These are phyloP conservation scores for Olivierus martensii DNA, from an alignment of 1,140 invertebrate species.

Conservation along the genomic window DNA sequence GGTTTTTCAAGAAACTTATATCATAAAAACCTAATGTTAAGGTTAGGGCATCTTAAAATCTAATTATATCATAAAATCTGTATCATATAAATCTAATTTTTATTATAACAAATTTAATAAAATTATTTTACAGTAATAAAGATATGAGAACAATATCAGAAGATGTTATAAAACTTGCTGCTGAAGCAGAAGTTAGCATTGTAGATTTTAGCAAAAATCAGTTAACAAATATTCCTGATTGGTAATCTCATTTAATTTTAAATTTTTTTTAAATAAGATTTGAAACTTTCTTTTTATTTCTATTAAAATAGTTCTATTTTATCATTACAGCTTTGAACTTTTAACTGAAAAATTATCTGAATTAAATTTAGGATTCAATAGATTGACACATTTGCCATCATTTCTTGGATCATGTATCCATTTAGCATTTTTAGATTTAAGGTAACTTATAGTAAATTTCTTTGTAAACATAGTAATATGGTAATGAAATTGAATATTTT, in stretches of 20 bases:
- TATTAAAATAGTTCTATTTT: conserved; percentile 12
- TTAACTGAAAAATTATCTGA: conserved; percentile 45
- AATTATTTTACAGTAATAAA: conserved; percentile 29
- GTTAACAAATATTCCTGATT: conserved; percentile 46
- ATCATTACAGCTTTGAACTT: conserved; percentile 34
- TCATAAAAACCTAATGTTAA: too few relatives aligned
- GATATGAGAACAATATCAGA: conserved; percentile 48
- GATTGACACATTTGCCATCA: conserved; percentile 42
- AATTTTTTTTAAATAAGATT: too few relatives aligned
- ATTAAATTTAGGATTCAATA: conserved; percentile 52
- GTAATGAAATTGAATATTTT: too few relatives aligned
- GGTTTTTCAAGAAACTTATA: too few relatives aligned
- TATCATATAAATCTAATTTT: too few relatives aligned
- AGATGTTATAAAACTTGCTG: conserved; percentile 51
- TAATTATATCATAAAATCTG: too few relatives aligned
- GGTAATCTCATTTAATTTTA: conserved; percentile 33
- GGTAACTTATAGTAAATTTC: neutral
- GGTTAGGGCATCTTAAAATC: too few relatives aligned
- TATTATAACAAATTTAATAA: neutral
- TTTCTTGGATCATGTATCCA: conserved; percentile 48
- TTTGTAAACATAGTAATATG: neutral
- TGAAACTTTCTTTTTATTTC: neutral
- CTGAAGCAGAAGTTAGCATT: conserved; percentile 49
- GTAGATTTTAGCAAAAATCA: conserved; percentile 70
- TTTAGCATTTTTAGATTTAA: conserved; percentile 54